These are phyloP conservation scores for Kuschelorhynchus macadamiae DNA, from an alignment of 2,888 invertebrate genomes.

Conservation along the genomic window DNA sequence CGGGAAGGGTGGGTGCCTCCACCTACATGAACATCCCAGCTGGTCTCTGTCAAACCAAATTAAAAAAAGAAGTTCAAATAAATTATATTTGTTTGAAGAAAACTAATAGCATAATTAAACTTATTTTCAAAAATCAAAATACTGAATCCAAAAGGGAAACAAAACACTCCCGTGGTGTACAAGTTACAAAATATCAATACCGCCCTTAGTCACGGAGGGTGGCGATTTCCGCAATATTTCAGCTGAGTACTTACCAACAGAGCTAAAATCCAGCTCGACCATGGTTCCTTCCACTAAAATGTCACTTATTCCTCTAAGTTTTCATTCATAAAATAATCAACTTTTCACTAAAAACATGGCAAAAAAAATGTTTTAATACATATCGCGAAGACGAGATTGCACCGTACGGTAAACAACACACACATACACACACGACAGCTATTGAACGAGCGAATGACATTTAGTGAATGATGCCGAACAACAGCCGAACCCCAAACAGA, in stretches of 20 bases:
- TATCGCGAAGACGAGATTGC: conserved; percentile 19
- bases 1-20: too few relatives aligned
- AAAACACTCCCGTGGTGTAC: conserved; percentile 42
- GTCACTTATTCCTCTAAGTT: conserved; percentile 58
- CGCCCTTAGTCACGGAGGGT: conserved; percentile 61
- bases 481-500: too few relatives aligned
- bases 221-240: conserved; percentile 53
- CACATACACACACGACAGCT: too few relatives aligned
- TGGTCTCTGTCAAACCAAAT: too few relatives aligned
- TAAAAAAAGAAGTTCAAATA: too few relatives aligned
- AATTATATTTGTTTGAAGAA: too few relatives aligned
- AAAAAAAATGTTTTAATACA: conserved; percentile 24
- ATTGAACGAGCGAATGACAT: too few relatives aligned
- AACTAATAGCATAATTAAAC: too few relatives aligned
- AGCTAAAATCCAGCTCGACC: conserved; percentile 64
- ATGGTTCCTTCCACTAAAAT: conserved; percentile 56
- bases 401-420: not conserved
- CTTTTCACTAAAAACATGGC: conserved; percentile 34
- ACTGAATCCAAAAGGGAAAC: conserved; percentile 23
- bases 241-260: conserved; percentile 61
- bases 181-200: conserved; percentile 63
- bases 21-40: too few relatives aligned
- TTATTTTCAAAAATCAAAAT: too few relatives aligned
- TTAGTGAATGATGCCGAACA: too few relatives aligned
- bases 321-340: conserved; percentile 62